phyloP scores from a whole-genome alignment of 2,797 vertebrate genomes.

The Hoplostethus atlanticus region DNA sequence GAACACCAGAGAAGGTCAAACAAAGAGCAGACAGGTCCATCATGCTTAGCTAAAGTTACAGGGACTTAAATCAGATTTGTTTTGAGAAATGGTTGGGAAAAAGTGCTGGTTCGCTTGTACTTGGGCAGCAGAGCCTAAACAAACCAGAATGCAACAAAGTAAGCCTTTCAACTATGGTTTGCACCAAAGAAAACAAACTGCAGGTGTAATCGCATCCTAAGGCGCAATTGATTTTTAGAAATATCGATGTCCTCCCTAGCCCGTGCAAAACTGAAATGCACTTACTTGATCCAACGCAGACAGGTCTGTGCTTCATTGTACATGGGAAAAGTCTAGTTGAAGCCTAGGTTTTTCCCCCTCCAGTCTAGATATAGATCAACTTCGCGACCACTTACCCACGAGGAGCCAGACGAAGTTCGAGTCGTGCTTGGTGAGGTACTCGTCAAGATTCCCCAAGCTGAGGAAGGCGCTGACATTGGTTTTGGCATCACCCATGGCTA shows the following conservation, averaged over 20 bases:
- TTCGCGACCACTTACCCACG: slow-evolving; percentile 89
- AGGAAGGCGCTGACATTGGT: slow-evolving; percentile 93
- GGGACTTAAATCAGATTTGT: too few species aligned
- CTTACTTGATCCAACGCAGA: background rate
- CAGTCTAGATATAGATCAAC: background rate
- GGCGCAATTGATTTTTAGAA: too few species aligned
- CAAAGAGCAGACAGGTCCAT: too few species aligned
- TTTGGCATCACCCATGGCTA: slow-evolving; percentile 90
- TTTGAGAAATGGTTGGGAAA: too few species aligned
- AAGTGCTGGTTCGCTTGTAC: too few species aligned
- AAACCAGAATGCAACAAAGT: too few species aligned
- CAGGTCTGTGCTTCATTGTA: background rate
- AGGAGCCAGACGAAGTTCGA: slow-evolving; percentile 98
- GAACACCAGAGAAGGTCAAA: too few species aligned
- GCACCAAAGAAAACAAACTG: too few species aligned
- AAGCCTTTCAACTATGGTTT: too few species aligned
- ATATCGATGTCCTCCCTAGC: background rate
- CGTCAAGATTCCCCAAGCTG: slow-evolving; percentile 90
- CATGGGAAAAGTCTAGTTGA: background rate
- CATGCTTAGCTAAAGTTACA: too few species aligned
- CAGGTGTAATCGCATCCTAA: too few species aligned
- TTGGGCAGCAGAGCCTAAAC: too few species aligned
- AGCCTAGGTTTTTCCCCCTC: background rate
- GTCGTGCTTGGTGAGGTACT: slow-evolving; percentile 93
- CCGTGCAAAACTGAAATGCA: background rate